These are phyloP conservation scores for Drosophila novamexicana DNA, from an alignment of 1,140 invertebrate genomes.

Conservation along the genomic window DNA sequence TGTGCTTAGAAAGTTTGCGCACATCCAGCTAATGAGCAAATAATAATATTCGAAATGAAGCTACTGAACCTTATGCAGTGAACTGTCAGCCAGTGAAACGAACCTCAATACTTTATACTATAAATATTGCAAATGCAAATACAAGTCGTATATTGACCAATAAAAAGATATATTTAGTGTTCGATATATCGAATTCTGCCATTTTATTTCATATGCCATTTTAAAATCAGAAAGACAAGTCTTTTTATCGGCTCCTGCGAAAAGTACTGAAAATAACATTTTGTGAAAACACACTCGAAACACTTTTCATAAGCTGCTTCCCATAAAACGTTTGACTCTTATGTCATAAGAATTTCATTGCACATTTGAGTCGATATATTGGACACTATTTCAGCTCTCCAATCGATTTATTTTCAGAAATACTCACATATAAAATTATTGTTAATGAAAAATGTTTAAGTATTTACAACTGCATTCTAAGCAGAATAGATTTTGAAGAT, in stretches of 20 bases:
- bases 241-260: neutral
- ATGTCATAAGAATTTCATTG: neutral
- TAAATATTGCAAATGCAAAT: neutral
- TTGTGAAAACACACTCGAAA: neutral
- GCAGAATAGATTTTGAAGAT: neutral
- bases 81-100: neutral
- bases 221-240: neutral
- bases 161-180: neutral
- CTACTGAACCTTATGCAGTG: neutral
- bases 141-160: neutral
- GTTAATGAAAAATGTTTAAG: neutral
- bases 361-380: neutral
- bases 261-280: neutral
- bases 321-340: neutral
- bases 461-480: neutral
- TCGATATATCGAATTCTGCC: neutral
- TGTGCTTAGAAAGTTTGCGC: slow-evolving; percentile 25
- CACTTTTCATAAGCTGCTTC: neutral
- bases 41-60: slow-evolving; percentile 11
- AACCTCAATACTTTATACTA: neutral
- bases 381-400: neutral
- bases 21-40: slow-evolving; percentile 26
- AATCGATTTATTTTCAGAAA: neutral
- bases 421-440: neutral
- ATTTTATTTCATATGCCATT: neutral